phyloP scores from a whole-genome alignment of 1,140 invertebrate species.

The Goniozus legneri region DNA sequence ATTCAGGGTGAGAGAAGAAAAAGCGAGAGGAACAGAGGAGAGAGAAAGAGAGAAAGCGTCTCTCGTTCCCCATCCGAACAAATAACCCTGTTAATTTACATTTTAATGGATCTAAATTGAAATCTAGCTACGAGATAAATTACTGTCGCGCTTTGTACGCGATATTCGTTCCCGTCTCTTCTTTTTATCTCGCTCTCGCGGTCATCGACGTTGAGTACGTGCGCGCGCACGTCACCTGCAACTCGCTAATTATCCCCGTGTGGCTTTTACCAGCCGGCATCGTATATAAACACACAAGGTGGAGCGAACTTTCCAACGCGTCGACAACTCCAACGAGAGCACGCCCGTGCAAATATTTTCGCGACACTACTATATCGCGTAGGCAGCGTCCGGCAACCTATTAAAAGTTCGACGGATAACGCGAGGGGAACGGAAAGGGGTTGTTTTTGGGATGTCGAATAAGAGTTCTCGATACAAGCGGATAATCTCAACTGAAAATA shows the following conservation, averaged over 20 bases:
- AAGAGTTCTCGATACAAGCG: too few relatives aligned
- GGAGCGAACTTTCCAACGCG: too few relatives aligned
- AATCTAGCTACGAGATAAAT: constrained; percentile 36
- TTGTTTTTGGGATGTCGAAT: too few relatives aligned
- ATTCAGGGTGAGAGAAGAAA: background rate
- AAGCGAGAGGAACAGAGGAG: background rate
- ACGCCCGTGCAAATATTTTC: too few relatives aligned
- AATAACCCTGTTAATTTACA: constrained; percentile 34
- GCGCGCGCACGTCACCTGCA: too few relatives aligned
- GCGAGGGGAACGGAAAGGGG: too few relatives aligned
- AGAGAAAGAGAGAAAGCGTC: constrained; percentile 14
- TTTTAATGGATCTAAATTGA: constrained; percentile 45
- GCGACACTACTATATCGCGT: too few relatives aligned
- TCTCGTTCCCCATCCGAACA: constrained; percentile 18
- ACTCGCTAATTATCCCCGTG: constrained; percentile 25
- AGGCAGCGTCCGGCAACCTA: too few relatives aligned
- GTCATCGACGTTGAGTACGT: constrained; percentile 9
- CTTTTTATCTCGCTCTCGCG: too few relatives aligned
- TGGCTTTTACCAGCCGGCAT: background rate
- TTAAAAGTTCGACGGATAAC: too few relatives aligned
- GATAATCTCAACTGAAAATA: background rate
- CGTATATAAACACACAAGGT: constrained; percentile 2
- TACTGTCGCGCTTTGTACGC: constrained; percentile 14
- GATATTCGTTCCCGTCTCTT: constrained; percentile 23
- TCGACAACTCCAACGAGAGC: too few relatives aligned